These are phyloP conservation scores for Dendrocopos noguchii DNA, from an alignment of 2,113 vertebrate genomes.

Conservation along the genomic window DNA sequence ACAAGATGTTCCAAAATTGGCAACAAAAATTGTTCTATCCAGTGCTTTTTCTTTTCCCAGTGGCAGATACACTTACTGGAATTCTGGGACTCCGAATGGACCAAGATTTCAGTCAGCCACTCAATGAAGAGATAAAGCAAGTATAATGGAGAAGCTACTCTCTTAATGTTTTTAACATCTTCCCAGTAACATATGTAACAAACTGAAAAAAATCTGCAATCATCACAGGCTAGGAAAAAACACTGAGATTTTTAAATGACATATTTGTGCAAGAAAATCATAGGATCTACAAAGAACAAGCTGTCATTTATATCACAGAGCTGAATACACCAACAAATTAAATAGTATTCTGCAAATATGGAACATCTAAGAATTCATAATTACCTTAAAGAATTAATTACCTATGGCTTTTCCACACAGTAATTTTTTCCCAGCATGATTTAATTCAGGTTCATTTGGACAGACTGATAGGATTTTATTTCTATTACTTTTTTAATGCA, in stretches of 20 bases:
- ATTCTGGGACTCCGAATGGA: neutral
- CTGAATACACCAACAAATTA: neutral
- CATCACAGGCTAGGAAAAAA: neutral
- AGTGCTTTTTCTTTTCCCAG: neutral
- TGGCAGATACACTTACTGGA: neutral
- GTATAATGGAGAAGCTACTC: neutral
- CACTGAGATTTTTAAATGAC: conserved; percentile 1
- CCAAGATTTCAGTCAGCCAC: neutral
- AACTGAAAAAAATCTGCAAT: neutral
- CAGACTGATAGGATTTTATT: neutral
- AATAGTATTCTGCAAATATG: neutral
- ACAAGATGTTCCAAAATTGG: neutral
- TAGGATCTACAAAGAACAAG: neutral
- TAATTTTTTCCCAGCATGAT: neutral
- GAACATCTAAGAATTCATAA: neutral
- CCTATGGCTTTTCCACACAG: neutral
- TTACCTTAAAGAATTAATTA: neutral
- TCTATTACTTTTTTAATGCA: neutral
- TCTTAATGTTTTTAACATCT: neutral
- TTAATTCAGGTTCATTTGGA: neutral
- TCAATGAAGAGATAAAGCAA: conserved; percentile 2
- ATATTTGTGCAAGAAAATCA: neutral
- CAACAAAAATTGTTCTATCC: neutral
- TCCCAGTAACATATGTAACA: neutral
- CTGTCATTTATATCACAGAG: neutral